A percentile compares a stretch with the other conserved stretches of the same genome.
phyloP scores from a whole-genome alignment of 2,888 invertebrate genomes.

The Tetropium fuscum region DNA sequence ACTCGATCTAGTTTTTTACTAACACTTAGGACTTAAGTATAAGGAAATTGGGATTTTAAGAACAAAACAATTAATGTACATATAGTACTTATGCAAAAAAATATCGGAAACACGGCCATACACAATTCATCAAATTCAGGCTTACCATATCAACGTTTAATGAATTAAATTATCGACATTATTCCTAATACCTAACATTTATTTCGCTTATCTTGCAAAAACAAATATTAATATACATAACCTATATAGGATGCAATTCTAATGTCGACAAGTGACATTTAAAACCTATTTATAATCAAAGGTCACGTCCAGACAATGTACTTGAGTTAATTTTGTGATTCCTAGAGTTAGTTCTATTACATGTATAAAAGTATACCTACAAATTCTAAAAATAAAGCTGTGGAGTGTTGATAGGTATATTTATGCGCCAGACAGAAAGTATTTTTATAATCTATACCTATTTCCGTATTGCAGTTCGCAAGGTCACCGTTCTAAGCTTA shows the following conservation, averaged over 20 bases:
- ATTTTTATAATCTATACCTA: slow-evolving; percentile 36
- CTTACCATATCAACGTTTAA: no score
- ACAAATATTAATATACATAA: slow-evolving; percentile 1
- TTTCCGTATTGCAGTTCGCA: slow-evolving; percentile 61
- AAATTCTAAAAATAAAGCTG: no score
- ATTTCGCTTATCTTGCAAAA: neutral
- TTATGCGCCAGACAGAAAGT: no score
- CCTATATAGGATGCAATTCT: slow-evolving; percentile 50
- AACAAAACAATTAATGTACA: neutral
- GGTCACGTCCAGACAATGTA: slow-evolving; percentile 52
- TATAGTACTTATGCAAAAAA: neutral
- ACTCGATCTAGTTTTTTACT: slow-evolving; percentile 39
- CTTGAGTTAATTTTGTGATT: slow-evolving; percentile 38
- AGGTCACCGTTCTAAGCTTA: slow-evolving; percentile 61
- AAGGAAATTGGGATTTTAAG: neutral
- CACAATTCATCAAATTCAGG: neutral
- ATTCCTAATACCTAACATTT: neutral
- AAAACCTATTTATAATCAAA: slow-evolving; percentile 49
- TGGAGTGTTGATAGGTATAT: no score
- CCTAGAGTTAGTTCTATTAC: slow-evolving; percentile 15
- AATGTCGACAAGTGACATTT: slow-evolving; percentile 65
- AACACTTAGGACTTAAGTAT: no score
- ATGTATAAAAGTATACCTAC: no score
- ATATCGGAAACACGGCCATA: neutral
- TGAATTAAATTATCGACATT: no score